Base-by-base conservation (phyloP, 2,888 invertebrate genomes). In the Biston stratarius region DNA sequence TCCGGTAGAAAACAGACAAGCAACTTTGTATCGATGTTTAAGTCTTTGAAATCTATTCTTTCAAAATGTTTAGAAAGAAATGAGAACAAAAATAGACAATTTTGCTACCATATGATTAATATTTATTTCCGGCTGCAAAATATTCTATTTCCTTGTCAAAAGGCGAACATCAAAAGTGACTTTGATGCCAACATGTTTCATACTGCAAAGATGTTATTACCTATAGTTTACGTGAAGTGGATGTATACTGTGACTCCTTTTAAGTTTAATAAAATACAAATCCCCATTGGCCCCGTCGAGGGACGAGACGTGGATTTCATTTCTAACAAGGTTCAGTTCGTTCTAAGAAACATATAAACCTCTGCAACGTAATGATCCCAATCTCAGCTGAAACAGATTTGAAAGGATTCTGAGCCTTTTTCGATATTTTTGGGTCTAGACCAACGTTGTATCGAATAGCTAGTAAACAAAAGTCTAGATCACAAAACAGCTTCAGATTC, bases 221-320 rank as follows among this genome's bases (percentile, higher is more conserved):
- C 48, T 49, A 47, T 52, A 53, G 53, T 62, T 24, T 59, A 44
- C 45, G 47, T 60, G 24, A 42, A 57, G 38, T 12, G 66, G 55
- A 58, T 38, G 9, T 38, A 5, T 66, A 45, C 51, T 62, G 53
- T 33, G 48, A 24, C 51, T 36, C 52, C 55, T 48, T 63, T 66
- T 45, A 68, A 24, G 61, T 63, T 70, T 65, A 73, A 64, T 64
- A 70, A 67, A 73, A 75, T 62, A 64, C 55, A 66, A 72, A 70
- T 69, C 70, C 70, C 52, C 47, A 36, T 42, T 44, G 55, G 52
- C 15, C 45, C 12, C 60, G 15, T 47, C 49, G 59, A 44, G 59
- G 40, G 64, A 51, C 55, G 49, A 56, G 63, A 73, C 70, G 67
- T 67, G 71, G 48, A 63, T 34, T 44, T 49, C 67, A 71, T 61